Evolutionary conservation across 2,113 vertebrate species (phyloP).

Genomic region (Rostratula benghalensis): DNA sequence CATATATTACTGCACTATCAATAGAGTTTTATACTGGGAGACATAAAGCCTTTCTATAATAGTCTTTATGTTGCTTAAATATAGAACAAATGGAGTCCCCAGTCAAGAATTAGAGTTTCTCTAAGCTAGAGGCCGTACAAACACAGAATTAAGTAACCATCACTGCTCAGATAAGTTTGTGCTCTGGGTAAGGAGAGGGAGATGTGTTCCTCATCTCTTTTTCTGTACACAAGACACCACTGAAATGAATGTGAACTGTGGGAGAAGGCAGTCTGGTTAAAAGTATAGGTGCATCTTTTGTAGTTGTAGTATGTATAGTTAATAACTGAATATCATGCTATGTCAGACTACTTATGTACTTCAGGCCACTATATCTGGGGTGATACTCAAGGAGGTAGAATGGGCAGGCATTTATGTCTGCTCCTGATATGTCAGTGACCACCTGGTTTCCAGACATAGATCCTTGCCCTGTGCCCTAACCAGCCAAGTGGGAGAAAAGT

Average conservation of each 20-base stretch:
- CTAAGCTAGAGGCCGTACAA: not conserved
- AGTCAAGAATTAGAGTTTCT: not conserved
- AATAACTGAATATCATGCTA: not conserved
- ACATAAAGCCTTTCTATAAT: not conserved
- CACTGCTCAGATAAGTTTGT: not conserved
- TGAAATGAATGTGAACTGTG: not conserved
- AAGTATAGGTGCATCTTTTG: not conserved
- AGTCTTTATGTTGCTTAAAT: not conserved
- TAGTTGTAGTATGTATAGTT: not conserved
- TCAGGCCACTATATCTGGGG: not conserved
- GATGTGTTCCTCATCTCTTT: not conserved
- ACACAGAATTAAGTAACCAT: not conserved
- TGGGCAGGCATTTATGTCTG: not conserved
- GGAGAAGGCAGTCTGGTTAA: not conserved
- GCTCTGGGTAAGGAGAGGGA: not conserved
- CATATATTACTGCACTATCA: not conserved
- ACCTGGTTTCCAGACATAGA: not conserved
- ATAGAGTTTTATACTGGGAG: not conserved
- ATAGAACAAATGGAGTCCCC: not conserved
- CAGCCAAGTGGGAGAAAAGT: not conserved
- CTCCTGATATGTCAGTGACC: not conserved
- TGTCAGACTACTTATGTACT: not conserved
- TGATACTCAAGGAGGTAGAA: not conserved
- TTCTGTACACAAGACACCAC: not conserved
- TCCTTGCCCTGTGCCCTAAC: not conserved